These are phyloP conservation scores for Perodicticus potto DNA, from an alignment of 2,797 vertebrate species.

Conservation along the genomic window DNA sequence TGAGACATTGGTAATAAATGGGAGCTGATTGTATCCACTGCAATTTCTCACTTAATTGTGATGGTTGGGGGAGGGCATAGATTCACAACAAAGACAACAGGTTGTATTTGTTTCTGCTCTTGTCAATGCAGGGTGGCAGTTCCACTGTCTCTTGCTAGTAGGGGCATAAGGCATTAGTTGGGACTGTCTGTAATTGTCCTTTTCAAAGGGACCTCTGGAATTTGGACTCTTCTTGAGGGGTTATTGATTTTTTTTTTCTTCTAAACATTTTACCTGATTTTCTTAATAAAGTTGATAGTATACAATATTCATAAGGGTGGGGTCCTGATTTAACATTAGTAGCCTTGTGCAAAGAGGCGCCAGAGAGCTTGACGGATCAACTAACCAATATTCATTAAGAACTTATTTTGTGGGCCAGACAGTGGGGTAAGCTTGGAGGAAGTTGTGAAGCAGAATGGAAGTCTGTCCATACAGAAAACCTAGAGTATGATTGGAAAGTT, in stretches of 20 bases:
- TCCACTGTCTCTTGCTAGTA: neutral
- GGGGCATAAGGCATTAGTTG: neutral
- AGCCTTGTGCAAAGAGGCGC: neutral
- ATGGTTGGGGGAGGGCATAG: neutral
- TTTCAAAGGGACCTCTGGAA: neutral
- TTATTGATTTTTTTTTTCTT: neutral
- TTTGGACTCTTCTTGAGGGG: neutral
- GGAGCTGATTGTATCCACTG: neutral
- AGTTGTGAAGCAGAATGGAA: neutral
- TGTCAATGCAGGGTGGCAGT: neutral
- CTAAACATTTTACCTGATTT: conserved; percentile 9
- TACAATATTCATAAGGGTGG: neutral
- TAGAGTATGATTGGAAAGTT: neutral
- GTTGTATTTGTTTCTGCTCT: conserved; percentile 27
- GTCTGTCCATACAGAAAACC: neutral
- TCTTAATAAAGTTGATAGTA: conserved; percentile 45
- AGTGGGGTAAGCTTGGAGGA: neutral
- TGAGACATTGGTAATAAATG: conserved; percentile 22
- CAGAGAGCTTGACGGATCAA: neutral
- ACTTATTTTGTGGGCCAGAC: neutral
- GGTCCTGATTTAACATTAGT: neutral
- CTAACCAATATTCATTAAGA: conserved; percentile 17
- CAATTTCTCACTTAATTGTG: conserved; percentile 17
- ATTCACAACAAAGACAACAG: neutral
- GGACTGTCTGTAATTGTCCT: neutral